Conservation (phyloP, 1,140 invertebrate species). For the Panagrolaimus sp. region DNA sequence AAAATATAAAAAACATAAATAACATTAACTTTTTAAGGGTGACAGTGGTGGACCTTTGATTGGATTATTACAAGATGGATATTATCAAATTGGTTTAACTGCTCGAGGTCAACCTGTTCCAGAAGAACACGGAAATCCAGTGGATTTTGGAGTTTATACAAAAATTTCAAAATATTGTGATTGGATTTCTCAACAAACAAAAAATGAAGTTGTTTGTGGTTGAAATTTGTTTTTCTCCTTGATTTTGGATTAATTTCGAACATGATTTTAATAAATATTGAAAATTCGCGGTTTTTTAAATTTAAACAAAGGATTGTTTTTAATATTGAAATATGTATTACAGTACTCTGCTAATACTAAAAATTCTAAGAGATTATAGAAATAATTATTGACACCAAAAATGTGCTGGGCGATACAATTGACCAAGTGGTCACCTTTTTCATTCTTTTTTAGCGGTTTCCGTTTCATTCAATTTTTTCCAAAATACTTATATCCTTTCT, state of each 20-base stretch:
- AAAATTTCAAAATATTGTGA: constrained; percentile 4
- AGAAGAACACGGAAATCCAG: background rate
- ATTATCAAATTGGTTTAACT: constrained; percentile 9
- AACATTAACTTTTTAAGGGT: background rate
- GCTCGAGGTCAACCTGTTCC: background rate
- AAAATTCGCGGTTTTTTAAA: background rate
- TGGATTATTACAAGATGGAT: no score
- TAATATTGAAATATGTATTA: background rate
- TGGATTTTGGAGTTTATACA: background rate
- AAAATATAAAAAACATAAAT: background rate
- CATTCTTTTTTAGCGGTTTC: no score
- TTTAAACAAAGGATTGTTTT: background rate
- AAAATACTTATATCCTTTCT: no score
- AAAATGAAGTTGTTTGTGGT: background rate
- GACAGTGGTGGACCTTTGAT: constrained; percentile 7
- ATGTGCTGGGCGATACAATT: no score
- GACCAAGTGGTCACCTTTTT: no score
- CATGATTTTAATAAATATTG: background rate
- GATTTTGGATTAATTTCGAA: no score
- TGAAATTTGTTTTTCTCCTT: no score
- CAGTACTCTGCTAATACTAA: background rate
- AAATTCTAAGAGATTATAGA: background rate
- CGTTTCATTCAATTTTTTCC: no score
- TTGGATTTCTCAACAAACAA: background rate
- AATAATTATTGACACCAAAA: background rate